Evolutionary conservation across 2,113 vertebrate genomes (phyloP), one percentile per base, ranked within the genome.

Genomic region (Nycticryphes semicollaris): DNA sequence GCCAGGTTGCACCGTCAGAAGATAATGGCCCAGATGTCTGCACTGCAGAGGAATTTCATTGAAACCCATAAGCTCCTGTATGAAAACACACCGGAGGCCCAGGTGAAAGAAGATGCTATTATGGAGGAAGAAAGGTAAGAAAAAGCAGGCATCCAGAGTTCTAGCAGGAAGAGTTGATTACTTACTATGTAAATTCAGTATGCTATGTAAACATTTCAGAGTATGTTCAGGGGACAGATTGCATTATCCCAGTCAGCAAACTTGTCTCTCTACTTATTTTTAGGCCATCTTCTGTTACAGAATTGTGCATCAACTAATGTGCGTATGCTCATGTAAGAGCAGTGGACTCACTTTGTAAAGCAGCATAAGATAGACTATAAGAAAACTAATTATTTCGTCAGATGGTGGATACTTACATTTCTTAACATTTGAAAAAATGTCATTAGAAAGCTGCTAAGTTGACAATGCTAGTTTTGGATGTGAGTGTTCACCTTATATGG

Each of bases 11-110:
- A 99, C 97, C 98, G 99, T 18, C 99, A 99, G 98, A 99, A 99
- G 97, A 99, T 99, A 63, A 99, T 99, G 99, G 99, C 99, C 80
- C 99, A 99, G 96, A 99, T 99, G 99, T 99, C 99, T 59, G 99
- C 99, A 35, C 98, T 99, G 97, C 99, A 99, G 98, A 99, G 98
- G 95, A 99, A 99, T 97, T 99, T 99, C 89, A 99, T 99, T 50
- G 99, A 99, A 98, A 99, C 99, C 57, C 99, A 99, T 96, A 99
- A 99, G 91, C 98, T 99, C 87, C 98, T 99, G 19, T 99, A 99
- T 53, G 99, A 99, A 93, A 99, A 98, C 87, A 98, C 99, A 54
- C 97, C 98, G 75, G 99, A 99, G 91, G 21, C 97, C 97, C 89
- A 98, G 94, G 99, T 99, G 22, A 98, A 97, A 87, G 97, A 98